Evolutionary conservation across 2,113 vertebrate genomes (phyloP).

Genomic region (Bubo scandiacus): DNA sequence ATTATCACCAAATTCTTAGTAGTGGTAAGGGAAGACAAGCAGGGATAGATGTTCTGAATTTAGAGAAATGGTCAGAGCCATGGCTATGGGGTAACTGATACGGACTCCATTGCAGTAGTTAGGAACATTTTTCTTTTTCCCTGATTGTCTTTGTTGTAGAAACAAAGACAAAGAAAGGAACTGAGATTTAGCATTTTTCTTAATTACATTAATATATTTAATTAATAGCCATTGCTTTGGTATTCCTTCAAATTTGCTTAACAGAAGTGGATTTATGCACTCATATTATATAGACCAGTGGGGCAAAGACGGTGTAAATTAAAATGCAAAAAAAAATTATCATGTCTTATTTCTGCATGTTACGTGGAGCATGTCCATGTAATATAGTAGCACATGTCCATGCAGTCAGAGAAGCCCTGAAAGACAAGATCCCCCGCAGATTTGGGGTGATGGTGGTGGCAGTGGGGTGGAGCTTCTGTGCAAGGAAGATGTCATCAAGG

Average conservation of each 20-base stretch:
- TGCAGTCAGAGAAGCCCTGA: neutral
- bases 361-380: neutral
- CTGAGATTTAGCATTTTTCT: neutral
- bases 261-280: neutral
- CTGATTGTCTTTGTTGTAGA: neutral
- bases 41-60: neutral
- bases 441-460: neutral
- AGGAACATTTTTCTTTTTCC: neutral
- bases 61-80: neutral
- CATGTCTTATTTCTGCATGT: fast-evolving
- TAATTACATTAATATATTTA: neutral
- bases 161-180: neutral
- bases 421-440: neutral
- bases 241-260: neutral
- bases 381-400: neutral
- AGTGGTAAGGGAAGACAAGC: neutral
- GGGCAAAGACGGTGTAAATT: neutral
- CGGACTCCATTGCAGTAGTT: neutral
- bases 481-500: neutral
- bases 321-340: neutral
- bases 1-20: slow-evolving; percentile 19
- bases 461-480: neutral
- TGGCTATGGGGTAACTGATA: neutral
- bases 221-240: neutral
- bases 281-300: neutral